Evolutionary conservation across 2,113 vertebrate species (phyloP).

Genomic region (Nesospiza acunhae): DNA sequence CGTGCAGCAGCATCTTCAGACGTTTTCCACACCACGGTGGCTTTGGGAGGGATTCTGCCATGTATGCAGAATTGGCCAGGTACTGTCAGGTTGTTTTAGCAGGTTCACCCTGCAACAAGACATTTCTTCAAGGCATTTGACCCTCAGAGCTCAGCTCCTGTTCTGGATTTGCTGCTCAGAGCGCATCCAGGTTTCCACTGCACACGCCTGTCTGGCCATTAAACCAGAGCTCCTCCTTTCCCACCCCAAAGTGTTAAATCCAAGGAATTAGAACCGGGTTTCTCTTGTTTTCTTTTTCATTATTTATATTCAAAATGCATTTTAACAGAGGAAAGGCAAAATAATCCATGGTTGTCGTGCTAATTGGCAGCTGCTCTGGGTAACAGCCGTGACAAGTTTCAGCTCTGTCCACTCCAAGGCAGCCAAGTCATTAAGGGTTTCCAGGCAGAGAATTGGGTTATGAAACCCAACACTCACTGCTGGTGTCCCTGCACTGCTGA

Average conservation of each 20-base stretch:
- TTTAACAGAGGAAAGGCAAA: constrained; percentile 49
- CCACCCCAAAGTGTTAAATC: background rate
- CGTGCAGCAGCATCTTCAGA: background rate
- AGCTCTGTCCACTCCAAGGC: constrained; percentile 47
- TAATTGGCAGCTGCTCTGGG: constrained; percentile 58
- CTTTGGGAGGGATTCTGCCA: background rate
- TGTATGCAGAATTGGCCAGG: background rate
- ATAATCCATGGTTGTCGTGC: constrained; percentile 34
- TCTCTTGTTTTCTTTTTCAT: background rate
- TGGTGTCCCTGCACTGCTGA: background rate
- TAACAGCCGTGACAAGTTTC: constrained; percentile 60
- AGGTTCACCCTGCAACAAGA: background rate
- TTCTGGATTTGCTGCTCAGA: background rate
- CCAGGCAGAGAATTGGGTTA: constrained; percentile 9
- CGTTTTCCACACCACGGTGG: rapidly evolving
- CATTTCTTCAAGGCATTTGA: background rate
- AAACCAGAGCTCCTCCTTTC: background rate
- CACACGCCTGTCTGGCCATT: background rate
- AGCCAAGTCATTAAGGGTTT: constrained; percentile 51
- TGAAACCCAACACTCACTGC: background rate
- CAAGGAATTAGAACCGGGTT: background rate
- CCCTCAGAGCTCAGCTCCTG: background rate
- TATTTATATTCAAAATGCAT: constrained; percentile 49
- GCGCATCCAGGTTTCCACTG: background rate
- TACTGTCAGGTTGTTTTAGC: background rate